Conservation (phyloP, 2,113 vertebrate species). For the Albula goreensis region DNA sequence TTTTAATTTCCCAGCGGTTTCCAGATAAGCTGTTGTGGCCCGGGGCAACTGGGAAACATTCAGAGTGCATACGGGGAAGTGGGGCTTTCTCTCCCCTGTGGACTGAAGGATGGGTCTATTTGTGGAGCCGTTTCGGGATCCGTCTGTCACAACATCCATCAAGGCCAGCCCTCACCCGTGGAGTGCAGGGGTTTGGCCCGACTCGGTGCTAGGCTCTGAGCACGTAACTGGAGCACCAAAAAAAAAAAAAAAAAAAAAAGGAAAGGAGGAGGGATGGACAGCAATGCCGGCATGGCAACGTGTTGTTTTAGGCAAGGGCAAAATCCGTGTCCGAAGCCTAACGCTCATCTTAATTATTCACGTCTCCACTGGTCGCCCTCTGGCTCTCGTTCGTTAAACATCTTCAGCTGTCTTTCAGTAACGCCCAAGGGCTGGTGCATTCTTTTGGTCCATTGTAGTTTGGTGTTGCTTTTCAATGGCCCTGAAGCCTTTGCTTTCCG, state of each 20-base stretch:
- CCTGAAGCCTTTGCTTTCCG: neutral
- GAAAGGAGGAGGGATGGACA: conserved; percentile 16
- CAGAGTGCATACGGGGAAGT: conserved; percentile 64
- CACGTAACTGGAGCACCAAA: conserved; percentile 49
- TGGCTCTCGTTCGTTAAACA: neutral
- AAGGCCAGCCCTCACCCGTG: conserved; percentile 47
- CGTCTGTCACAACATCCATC: conserved; percentile 55
- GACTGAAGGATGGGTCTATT: conserved; percentile 62
- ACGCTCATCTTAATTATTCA: neutral
- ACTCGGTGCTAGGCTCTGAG: conserved; percentile 25
- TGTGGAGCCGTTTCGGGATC: conserved; percentile 62
- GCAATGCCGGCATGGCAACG: conserved; percentile 25
- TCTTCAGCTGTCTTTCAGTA: neutral
- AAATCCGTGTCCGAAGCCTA: neutral
- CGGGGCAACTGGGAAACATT: conserved; percentile 56
- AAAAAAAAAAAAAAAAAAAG: conserved; percentile 30
- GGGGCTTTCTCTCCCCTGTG: conserved; percentile 67
- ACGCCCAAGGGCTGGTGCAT: neutral
- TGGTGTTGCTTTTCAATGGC: neutral
- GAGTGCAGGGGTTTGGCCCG: neutral
- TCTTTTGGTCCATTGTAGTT: neutral
- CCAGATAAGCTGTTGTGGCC: conserved; percentile 64
- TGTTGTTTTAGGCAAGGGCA: neutral
- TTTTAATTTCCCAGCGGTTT: conserved; percentile 73
- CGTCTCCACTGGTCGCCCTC: neutral